Evolutionary conservation across 2,113 vertebrate species (phyloP).

Genomic region (Xiphias gladius): DNA sequence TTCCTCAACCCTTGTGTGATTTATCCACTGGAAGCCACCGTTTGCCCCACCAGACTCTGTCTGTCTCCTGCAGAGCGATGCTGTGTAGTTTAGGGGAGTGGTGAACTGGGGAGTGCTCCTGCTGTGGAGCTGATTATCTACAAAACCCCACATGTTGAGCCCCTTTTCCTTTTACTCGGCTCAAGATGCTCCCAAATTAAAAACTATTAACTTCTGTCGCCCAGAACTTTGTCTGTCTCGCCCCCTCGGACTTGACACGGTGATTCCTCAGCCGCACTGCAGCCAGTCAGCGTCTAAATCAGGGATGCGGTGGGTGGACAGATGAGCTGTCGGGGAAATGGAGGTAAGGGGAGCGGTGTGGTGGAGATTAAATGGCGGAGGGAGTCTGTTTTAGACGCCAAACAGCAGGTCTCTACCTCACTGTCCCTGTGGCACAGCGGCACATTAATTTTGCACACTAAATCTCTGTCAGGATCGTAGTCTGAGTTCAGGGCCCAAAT

Average conservation of each 20-base stretch:
- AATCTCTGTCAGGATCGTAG: conserved; percentile 51
- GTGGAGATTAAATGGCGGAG: conserved; percentile 22
- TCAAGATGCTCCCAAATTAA: not conserved
- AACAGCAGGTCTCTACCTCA: conserved; percentile 40
- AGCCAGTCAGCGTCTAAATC: conserved; percentile 23
- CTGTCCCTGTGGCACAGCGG: conserved; percentile 19
- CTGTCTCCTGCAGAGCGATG: not conserved
- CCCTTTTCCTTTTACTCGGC: conserved; percentile 13
- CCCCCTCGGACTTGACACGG: conserved; percentile 9
- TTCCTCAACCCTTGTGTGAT: not conserved
- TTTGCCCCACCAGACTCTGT: no score
- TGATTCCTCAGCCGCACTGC: not conserved
- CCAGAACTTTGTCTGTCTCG: not conserved
- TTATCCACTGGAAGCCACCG: conserved; percentile 29
- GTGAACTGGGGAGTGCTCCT: conserved; percentile 3
- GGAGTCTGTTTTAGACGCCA: conserved; percentile 34
- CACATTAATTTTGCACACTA: conserved; percentile 50
- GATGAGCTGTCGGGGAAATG: conserved; percentile 14
- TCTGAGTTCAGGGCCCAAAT: conserved; percentile 49
- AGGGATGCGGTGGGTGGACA: conserved; percentile 5
- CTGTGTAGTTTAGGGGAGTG: conserved; percentile 5
- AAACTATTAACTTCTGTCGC: conserved; percentile 20
- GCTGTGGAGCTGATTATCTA: conserved; percentile 41
- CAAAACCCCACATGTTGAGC: conserved; percentile 8
- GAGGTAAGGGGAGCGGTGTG: not conserved